Percentiles rank a stretch among this genome's conserved stretches.
Evolutionary conservation across 2,797 vertebrate genomes (phyloP).

Genomic region (Argya squamiceps): DNA sequence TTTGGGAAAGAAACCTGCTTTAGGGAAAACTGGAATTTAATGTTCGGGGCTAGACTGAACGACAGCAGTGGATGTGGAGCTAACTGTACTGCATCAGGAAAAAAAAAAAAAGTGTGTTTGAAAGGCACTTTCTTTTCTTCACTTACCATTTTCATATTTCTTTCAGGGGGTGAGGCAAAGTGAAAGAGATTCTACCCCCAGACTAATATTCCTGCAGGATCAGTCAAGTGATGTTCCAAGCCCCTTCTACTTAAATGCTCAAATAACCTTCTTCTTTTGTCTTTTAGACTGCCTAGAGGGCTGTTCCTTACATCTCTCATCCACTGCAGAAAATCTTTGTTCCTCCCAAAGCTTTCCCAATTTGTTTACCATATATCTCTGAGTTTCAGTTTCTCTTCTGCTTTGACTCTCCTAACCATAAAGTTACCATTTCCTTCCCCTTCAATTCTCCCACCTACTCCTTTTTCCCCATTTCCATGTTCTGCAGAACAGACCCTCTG

Average conservation of each 20-base stretch:
- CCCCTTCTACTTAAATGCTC: background rate
- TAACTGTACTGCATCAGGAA: background rate
- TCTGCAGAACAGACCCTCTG: background rate
- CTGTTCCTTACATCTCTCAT: background rate
- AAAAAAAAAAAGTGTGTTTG: background rate
- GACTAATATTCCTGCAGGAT: background rate
- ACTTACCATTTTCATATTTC: background rate
- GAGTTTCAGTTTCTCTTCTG: background rate
- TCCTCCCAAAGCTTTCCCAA: background rate
- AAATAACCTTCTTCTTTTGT: background rate
- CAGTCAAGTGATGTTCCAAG: background rate
- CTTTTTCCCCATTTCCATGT: accelerated
- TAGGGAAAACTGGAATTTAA: background rate
- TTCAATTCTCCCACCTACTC: background rate
- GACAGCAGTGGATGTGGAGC: background rate
- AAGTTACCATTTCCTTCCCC: background rate
- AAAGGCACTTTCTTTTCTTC: background rate
- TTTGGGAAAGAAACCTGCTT: background rate
- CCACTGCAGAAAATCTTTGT: background rate
- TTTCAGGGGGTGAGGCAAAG: background rate
- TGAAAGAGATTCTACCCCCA: background rate
- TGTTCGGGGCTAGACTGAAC: background rate
- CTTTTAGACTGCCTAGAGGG: background rate
- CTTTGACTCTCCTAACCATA: background rate
- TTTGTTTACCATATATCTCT: background rate